Percentiles rank a stretch among this genome's conserved stretches.
These are phyloP conservation scores for Pseudonaja textilis DNA, from an alignment of 2,113 vertebrate species.

Conservation along the genomic window DNA sequence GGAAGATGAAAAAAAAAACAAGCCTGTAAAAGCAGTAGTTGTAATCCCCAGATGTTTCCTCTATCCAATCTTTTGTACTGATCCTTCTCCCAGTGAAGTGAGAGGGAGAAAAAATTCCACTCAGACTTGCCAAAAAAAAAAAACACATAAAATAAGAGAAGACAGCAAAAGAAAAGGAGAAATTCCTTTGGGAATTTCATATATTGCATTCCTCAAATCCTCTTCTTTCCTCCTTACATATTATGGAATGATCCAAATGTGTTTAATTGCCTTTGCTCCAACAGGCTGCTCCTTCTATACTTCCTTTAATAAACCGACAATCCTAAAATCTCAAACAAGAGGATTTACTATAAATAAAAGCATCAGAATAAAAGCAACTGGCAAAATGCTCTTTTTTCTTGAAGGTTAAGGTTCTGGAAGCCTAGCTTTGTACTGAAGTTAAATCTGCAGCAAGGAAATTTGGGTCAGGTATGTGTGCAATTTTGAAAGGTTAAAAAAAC, in stretches of 20 bases:
- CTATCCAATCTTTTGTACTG: background rate
- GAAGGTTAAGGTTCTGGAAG: background rate
- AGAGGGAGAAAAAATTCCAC: background rate
- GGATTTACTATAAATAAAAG: background rate
- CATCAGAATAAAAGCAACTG: background rate
- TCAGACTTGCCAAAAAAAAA: background rate
- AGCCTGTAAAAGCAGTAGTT: background rate
- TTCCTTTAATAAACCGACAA: background rate
- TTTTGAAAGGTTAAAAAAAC: background rate
- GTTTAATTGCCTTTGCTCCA: background rate
- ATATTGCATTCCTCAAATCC: background rate
- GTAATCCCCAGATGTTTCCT: background rate
- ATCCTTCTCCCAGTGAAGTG: background rate
- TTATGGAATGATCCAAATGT: background rate
- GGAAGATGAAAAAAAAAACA: background rate
- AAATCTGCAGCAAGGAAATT: background rate
- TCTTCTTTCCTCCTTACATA: background rate
- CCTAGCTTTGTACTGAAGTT: background rate
- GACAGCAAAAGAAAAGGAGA: background rate
- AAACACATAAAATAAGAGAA: background rate
- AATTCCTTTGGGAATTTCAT: background rate
- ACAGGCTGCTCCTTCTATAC: background rate
- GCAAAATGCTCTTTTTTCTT: background rate
- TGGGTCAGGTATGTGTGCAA: background rate
- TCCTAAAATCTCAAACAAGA: background rate